Evolutionary conservation across 2,797 vertebrate genomes (phyloP).

Genomic region (Tokudaia tokunoshimensis): DNA sequence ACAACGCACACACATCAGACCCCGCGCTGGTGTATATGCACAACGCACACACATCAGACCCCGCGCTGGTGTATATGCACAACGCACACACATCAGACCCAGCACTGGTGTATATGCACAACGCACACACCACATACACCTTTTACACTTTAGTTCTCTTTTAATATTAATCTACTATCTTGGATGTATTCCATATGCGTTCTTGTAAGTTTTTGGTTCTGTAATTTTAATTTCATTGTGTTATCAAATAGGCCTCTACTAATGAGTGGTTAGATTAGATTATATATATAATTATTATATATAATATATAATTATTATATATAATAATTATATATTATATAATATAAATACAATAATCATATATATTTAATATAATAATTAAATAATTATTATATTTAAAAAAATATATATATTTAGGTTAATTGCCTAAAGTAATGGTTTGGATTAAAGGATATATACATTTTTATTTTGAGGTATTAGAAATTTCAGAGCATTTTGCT

Average conservation of each 20-base stretch:
- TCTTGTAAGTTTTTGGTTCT: background rate
- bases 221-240: conserved; percentile 53
- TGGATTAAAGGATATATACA: background rate
- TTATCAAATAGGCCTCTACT: background rate
- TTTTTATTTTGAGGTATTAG: conserved; percentile 45
- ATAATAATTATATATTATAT: too few relatives aligned
- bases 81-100: background rate
- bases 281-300: background rate
- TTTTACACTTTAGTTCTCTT: conserved; percentile 6
- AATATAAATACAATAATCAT: too few relatives aligned
- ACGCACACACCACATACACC: background rate
- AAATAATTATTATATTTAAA: too few relatives aligned
- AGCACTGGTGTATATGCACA: background rate
- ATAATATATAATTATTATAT: too few relatives aligned
- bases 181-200: background rate
- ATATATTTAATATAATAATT: too few relatives aligned
- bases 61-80: too few relatives aligned
- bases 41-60: background rate
- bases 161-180: conserved; percentile 7
- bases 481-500: conserved; percentile 36
- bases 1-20: background rate
- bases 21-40: background rate
- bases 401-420: background rate
- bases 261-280: background rate
- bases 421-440: background rate